A percentile compares a stretch with the other conserved stretches of the same genome.
Conservation (phyloP, 2,797 vertebrate species). For the Halcyon leucocephala region DNA sequence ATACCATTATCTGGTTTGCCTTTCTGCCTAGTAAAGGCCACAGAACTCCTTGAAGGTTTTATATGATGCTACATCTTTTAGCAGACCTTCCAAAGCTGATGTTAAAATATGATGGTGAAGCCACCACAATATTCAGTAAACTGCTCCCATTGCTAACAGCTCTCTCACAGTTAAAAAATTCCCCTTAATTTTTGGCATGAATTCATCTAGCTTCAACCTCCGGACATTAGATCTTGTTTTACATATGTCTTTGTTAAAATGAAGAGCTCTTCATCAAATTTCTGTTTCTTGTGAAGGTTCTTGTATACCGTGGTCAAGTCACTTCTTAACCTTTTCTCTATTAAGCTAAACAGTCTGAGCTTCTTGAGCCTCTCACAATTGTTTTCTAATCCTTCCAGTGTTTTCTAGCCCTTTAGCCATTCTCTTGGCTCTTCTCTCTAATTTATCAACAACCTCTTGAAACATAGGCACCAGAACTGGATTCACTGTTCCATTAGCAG, state of each 20-base stretch:
- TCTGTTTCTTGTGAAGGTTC: conserved; percentile 53
- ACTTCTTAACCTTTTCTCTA: conserved; percentile 70
- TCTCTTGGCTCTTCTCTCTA: conserved; percentile 45
- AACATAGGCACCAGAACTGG: conserved; percentile 30
- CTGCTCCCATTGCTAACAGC: not conserved
- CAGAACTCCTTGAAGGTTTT: not conserved
- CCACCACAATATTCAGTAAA: not conserved
- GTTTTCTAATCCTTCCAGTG: conserved; percentile 66
- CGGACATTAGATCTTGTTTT: conserved; percentile 18
- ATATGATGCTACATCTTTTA: not conserved
- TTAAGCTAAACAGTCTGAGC: conserved; percentile 68
- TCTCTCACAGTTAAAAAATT: not conserved
- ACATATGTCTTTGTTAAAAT: conserved; percentile 11
- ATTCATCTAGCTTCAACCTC: not conserved
- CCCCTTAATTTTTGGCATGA: not conserved
- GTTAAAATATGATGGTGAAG: accelerated
- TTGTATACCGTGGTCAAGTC: conserved; percentile 55
- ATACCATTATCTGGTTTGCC: not conserved
- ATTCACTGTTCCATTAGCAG: conserved; percentile 51
- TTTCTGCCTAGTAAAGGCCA: not conserved
- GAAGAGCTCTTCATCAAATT: conserved; percentile 67
- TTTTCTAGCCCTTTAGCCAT: conserved; percentile 57
- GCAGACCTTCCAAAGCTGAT: not conserved
- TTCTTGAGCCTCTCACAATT: conserved; percentile 70
- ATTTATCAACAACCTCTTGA: conserved; percentile 71